These are phyloP conservation scores for Acronicta leporina DNA, from an alignment of 2,888 invertebrate genomes.

Conservation along the genomic window DNA sequence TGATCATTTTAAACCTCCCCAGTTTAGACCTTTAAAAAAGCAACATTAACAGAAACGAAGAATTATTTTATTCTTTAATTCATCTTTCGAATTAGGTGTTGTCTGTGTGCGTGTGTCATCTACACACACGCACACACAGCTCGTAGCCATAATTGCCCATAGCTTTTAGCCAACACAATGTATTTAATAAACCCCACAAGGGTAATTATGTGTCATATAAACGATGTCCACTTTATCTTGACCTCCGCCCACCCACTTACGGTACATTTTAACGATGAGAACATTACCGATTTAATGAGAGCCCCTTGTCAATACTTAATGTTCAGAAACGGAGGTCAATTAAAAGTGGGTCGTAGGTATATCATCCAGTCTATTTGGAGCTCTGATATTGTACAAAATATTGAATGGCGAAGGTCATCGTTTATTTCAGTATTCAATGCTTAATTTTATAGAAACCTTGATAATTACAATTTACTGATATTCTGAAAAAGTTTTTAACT, in stretches of 20 bases:
- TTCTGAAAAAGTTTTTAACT: neutral
- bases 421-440: conserved; percentile 4
- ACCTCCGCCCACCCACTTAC: conserved; percentile 36
- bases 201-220: conserved; percentile 49
- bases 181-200: conserved; percentile 53
- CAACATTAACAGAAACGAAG: neutral
- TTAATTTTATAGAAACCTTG: neutral
- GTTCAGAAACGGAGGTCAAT: neutral
- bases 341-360: neutral
- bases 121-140: conserved; percentile 18
- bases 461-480: neutral
- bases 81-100: neutral
- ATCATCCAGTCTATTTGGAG: neutral
- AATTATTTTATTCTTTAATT: neutral
- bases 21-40: too few species aligned
- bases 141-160: conserved; percentile 44
- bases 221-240: conserved; percentile 45
- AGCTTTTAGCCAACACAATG: conserved; percentile 52
- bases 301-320: neutral
- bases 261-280: conserved; percentile 28
- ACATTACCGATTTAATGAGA: neutral
- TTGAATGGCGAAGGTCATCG: neutral
- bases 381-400: neutral
- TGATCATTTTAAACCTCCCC: too few species aligned
- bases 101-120: neutral